Base-by-base conservation (phyloP, 2,113 vertebrate species). In the Notechis scutatus region DNA sequence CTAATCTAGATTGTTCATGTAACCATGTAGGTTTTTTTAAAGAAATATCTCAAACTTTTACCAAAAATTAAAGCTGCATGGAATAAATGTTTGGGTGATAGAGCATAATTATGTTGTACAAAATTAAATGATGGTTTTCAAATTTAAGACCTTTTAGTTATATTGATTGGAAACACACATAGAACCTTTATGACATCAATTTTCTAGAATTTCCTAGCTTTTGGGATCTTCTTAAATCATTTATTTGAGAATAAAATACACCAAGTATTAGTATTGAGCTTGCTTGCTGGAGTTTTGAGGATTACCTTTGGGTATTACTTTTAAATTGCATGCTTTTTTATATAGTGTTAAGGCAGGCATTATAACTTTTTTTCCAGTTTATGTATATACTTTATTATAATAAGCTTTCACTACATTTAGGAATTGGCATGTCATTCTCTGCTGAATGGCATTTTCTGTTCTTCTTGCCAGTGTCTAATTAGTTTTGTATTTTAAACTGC, bases 311-410 rank as follows among this genome's bases (percentile, higher is more conserved):
- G 57, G 5, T n/a, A 69, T n/a, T 23, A 23, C 21, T 92, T 64
- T 86, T 45, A 45, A 18, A 86, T n/a, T 59, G 91, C 85, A 59
- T 91, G 29, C 0, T 91, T 87, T 21, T 81, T 91, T 12, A 39
- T 91, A 39, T 12, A 56, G n/a, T 45, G 14, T 74, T 39, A 39
- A 81, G 34, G 69, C 6, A 39, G n/a, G 34, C 14, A 6, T 81
- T 50, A 50, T 50, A 50, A 50, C 47, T 8, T 50, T 50, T 89
- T 52, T 93, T 93, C 54, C 69, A 92, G 14, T 74, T 91, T 94
- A 91, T 24, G 89, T 2, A 90, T 29, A 59, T n/a, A 56, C 34
- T 93, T 93, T 45, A 91, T 85, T 90, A 92, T 90, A 94, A 88
- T 89, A 92, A 15, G 29, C 34, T 89, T 29, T 29, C 90, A 86